Conservation (phyloP, 2,888 invertebrate species). For the Trachelus stipa region DNA sequence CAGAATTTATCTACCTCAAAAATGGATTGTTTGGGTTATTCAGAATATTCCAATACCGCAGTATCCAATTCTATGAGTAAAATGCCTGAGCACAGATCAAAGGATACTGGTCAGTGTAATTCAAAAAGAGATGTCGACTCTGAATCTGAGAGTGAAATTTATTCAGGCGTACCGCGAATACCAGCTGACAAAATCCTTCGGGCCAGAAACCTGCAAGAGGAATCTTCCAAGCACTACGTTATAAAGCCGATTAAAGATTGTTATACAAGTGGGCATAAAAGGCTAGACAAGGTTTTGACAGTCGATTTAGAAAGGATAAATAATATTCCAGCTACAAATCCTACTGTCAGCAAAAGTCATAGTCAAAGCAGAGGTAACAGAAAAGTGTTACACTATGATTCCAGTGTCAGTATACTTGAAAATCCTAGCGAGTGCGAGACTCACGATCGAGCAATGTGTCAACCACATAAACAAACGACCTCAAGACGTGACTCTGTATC, state of each 20-base stretch:
- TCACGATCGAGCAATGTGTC: neutral
- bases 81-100: neutral
- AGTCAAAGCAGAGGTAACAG: neutral
- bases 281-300: neutral
- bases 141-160: conserved; percentile 39
- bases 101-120: neutral
- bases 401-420: conserved; percentile 44
- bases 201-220: neutral
- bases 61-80: neutral
- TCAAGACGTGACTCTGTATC: neutral
- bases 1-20: neutral
- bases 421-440: conserved; percentile 17
- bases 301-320: neutral
- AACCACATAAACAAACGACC: neutral
- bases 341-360: conserved; percentile 5
- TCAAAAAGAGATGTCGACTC: conserved; percentile 17
- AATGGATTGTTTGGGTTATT: neutral
- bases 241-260: conserved; percentile 6
- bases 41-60: neutral
- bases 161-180: conserved; percentile 43
- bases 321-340: conserved; percentile 7
- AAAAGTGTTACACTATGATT: conserved; percentile 24
- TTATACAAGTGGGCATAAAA: neutral
- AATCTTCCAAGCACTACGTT: conserved; percentile 18
- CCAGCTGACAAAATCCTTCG: conserved; percentile 24